These are phyloP conservation scores for Nesogale talazaci DNA, from an alignment of 2,113 vertebrate genomes.

Conservation along the genomic window DNA sequence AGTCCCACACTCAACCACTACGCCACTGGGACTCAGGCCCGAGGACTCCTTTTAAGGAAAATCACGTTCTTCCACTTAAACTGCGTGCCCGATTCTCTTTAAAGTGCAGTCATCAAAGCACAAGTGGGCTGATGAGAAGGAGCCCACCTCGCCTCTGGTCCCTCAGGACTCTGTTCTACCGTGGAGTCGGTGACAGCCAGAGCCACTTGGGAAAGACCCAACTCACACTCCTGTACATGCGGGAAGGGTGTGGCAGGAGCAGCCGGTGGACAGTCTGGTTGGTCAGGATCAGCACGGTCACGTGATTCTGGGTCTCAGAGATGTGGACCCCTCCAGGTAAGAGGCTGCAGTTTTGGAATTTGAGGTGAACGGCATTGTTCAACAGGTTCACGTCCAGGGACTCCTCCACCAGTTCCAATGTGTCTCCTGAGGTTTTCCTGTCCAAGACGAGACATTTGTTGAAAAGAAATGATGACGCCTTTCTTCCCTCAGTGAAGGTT, in stretches of 20 bases:
- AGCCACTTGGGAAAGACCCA: not conserved
- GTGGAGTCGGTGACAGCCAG: not conserved
- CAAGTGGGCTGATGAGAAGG: too few species aligned
- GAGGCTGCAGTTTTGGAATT: conserved; percentile 89
- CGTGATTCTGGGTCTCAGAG: conserved; percentile 91
- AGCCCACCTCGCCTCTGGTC: too few species aligned
- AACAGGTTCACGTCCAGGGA: conserved; percentile 94
- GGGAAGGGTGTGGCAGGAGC: conserved; percentile 92
- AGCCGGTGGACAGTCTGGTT: conserved; percentile 93
- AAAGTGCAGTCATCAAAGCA: too few species aligned
- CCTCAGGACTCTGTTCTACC: not conserved
- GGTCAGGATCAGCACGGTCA: conserved; percentile 92
- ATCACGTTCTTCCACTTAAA: conserved; percentile 45
- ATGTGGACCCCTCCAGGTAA: conserved; percentile 92
- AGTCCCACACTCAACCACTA: too few species aligned
- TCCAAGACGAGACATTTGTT: not conserved
- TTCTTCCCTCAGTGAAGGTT: not conserved
- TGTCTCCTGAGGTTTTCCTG: conserved; percentile 92
- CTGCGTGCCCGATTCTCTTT: not conserved
- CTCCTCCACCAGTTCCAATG: conserved; percentile 92
- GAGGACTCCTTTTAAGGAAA: conserved; percentile 33
- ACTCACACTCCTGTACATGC: conserved; percentile 95
- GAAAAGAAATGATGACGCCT: not conserved
- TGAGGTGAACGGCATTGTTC: conserved; percentile 91
- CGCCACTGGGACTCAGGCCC: too few species aligned